Conservation (phyloP, 2,113 vertebrate genomes). For the Ictidomys tridecemlineatus region DNA sequence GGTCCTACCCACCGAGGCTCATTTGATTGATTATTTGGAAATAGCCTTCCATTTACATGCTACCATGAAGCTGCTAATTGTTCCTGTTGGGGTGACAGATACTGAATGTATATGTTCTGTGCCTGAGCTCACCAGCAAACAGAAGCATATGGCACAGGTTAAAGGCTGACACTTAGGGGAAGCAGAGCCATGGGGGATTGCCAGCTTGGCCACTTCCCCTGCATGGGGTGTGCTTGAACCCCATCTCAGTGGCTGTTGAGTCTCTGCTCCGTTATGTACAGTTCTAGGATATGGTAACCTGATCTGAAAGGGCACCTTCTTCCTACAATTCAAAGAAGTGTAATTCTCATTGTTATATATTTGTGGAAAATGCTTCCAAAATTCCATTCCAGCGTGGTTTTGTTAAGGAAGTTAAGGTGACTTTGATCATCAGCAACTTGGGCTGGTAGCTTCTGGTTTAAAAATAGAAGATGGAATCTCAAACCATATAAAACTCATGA, state of each 20-base stretch:
- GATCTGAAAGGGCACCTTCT: background rate
- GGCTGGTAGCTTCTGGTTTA: constrained; percentile 83
- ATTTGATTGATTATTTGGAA: constrained; percentile 90
- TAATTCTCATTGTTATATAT: constrained; percentile 51
- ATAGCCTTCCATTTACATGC: constrained; percentile 70
- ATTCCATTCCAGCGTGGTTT: constrained; percentile 82
- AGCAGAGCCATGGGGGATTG: constrained; percentile 61
- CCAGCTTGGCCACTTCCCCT: constrained; percentile 42
- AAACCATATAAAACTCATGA: constrained; percentile 82
- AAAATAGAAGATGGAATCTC: constrained; percentile 79
- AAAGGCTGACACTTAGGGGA: constrained; percentile 76
- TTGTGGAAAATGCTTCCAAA: constrained; percentile 74
- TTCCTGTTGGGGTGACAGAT: constrained; percentile 89
- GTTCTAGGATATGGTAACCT: constrained; percentile 58
- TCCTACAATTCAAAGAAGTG: background rate
- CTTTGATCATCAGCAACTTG: constrained; percentile 70
- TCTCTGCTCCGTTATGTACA: constrained; percentile 65
- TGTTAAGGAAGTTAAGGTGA: constrained; percentile 73
- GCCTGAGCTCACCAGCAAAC: constrained; percentile 90
- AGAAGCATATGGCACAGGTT: constrained; percentile 76
- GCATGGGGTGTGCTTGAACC: constrained; percentile 30
- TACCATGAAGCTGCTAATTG: constrained; percentile 89
- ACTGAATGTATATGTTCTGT: constrained; percentile 90
- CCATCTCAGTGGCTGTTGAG: constrained; percentile 64
- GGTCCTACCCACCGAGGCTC: constrained; percentile 93